Conservation (phyloP, 2,888 invertebrate species). For the Drosophila ochracea region DNA sequence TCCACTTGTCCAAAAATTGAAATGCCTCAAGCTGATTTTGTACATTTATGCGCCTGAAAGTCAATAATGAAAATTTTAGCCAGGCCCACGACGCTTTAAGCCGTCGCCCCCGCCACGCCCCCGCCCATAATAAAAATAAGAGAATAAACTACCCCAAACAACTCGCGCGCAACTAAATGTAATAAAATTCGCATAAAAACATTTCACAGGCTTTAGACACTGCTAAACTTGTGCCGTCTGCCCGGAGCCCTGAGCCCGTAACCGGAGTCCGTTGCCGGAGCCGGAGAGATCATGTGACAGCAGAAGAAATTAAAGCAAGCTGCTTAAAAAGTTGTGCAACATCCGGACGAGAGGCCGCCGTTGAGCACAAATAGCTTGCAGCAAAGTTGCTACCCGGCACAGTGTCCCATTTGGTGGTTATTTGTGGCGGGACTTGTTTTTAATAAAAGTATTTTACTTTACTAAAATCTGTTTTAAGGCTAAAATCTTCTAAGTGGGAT, state of each 20-base stretch:
- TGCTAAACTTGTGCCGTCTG: conserved; percentile 49
- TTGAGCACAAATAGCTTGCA: conserved; percentile 39
- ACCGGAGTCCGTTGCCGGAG: conserved; percentile 1
- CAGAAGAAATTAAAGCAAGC: conserved; percentile 64
- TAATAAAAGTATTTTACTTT: not conserved
- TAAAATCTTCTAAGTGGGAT: not conserved
- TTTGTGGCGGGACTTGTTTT: not conserved
- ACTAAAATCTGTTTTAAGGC: not conserved
- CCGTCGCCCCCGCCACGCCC: conserved; percentile 5
- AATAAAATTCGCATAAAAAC: conserved; percentile 78
- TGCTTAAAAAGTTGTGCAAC: conserved; percentile 72
- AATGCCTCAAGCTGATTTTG: conserved; percentile 71
- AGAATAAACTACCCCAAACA: conserved; percentile 9
- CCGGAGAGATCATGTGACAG: conserved; percentile 56
- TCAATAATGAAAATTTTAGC: conserved; percentile 69
- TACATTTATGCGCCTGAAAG: conserved; percentile 69
- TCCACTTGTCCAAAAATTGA: conserved; percentile 61
- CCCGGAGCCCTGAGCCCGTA: conserved; percentile 22
- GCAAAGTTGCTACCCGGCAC: conserved; percentile 23
- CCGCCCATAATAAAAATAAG: not conserved
- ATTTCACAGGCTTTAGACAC: conserved; percentile 64
- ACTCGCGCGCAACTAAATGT: conserved; percentile 57
- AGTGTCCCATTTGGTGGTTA: conserved; percentile 12
- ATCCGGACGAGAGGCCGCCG: conserved; percentile 51
- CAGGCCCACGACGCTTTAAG: conserved; percentile 48